These are phyloP conservation scores for Byasa hedistus DNA, from an alignment of 2,888 invertebrate species.

Conservation along the genomic window DNA sequence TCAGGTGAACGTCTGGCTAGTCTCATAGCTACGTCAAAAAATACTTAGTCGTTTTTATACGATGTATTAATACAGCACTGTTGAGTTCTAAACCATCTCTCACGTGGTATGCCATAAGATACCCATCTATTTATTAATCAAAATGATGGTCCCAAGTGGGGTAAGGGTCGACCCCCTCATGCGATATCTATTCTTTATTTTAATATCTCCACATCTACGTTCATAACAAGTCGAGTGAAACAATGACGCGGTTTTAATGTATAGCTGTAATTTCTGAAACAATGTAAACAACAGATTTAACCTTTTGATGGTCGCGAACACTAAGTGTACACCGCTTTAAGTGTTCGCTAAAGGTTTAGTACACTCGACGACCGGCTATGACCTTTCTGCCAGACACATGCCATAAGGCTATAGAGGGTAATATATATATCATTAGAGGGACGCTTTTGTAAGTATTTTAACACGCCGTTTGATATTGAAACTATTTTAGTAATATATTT, in stretches of 20 bases:
- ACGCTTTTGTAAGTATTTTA: conserved; percentile 8
- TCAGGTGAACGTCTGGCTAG: too few relatives aligned
- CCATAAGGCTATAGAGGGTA: conserved; percentile 11
- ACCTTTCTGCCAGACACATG: conserved; percentile 25
- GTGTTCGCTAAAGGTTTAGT: conserved; percentile 15
- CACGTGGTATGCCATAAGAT: too few relatives aligned
- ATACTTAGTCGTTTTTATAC: too few relatives aligned
- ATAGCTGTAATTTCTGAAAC: conserved; percentile 2
- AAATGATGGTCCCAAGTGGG: too few relatives aligned
- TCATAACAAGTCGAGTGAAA: background rate
- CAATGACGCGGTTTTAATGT: background rate
- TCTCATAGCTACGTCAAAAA: too few relatives aligned
- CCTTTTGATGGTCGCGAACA: conserved; percentile 14
- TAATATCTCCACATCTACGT: too few relatives aligned
- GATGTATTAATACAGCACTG: too few relatives aligned
- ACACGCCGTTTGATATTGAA: background rate
- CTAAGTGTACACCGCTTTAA: conserved; percentile 15
- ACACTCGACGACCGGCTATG: conserved; percentile 22
- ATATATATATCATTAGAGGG: conserved; percentile 5
- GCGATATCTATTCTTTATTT: too few relatives aligned
- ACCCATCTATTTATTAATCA: too few relatives aligned
- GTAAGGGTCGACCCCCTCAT: too few relatives aligned
- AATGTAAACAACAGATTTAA: conserved; percentile 21
- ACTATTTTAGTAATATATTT: too few relatives aligned
- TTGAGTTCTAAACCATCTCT: too few relatives aligned